These are phyloP conservation scores for Tauraco hartlaubi DNA, from an alignment of 2,797 vertebrate species.

Conservation along the genomic window DNA sequence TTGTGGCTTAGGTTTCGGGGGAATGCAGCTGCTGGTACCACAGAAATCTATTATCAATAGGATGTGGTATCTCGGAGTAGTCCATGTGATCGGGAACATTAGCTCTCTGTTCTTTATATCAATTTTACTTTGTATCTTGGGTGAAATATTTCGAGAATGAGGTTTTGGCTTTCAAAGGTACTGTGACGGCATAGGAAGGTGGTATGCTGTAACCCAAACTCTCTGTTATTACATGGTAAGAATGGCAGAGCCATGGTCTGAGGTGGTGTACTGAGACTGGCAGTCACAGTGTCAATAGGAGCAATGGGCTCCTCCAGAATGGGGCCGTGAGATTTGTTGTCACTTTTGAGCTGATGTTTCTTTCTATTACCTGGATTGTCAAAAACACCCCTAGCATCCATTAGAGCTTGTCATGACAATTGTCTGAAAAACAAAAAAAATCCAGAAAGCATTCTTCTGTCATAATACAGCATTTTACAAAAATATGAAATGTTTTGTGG, in stretches of 20 bases:
- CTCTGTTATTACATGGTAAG: neutral
- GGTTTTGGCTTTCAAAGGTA: neutral
- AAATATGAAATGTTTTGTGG: neutral
- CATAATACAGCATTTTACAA: conserved; percentile 29
- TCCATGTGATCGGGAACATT: neutral
- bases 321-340: neutral
- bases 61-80: neutral
- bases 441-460: neutral
- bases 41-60: neutral
- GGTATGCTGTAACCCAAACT: neutral
- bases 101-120: neutral
- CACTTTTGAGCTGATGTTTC: conserved; percentile 6
- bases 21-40: neutral
- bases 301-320: neutral
- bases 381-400: neutral
- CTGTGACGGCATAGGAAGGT: neutral
- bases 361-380: neutral
- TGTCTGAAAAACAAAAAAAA: neutral
- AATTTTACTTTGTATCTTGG: neutral
- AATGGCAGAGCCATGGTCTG: neutral
- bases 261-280: neutral
- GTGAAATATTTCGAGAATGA: neutral
- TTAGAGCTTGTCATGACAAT: conserved; percentile 41
- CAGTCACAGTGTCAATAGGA: neutral
- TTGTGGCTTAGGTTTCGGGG: neutral